Percentiles rank a stretch among this genome's conserved stretches.
These are phyloP conservation scores for Euborellia annulipes DNA, from an alignment of 1,140 invertebrate genomes.

Conservation along the genomic window DNA sequence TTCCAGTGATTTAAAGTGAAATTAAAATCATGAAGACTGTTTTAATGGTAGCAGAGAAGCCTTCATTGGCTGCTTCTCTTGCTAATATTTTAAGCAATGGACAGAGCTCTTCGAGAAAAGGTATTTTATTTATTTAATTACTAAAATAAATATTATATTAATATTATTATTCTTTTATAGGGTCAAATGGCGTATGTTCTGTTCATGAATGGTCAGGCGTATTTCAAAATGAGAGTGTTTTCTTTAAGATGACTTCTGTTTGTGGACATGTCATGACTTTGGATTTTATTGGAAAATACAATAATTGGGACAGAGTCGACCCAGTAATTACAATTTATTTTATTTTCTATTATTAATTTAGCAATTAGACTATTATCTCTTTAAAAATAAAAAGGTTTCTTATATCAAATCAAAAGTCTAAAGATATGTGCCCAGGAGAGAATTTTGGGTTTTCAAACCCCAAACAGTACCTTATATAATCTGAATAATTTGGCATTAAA, in stretches of 20 bases:
- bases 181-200: slow-evolving; percentile 75
- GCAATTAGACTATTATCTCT: too few species aligned
- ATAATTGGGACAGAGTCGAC: slow-evolving; percentile 97
- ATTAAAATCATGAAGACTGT: slow-evolving; percentile 81
- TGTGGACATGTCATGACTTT: slow-evolving; percentile 96
- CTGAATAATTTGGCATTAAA: too few species aligned
- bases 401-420: too few species aligned
- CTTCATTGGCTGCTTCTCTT: slow-evolving; percentile 86
- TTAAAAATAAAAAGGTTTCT: too few species aligned
- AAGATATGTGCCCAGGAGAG: too few species aligned
- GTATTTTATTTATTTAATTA: slow-evolving; percentile 29
- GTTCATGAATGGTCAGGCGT: slow-evolving; percentile 84
- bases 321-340: slow-evolving; percentile 53
- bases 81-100: slow-evolving; percentile 89
- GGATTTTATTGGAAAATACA: slow-evolving; percentile 91
- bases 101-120: slow-evolving; percentile 66
- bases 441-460: too few species aligned
- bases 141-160: background rate
- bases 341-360: too few species aligned
- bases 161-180: slow-evolving; percentile 30
- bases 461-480: too few species aligned
- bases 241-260: slow-evolving; percentile 94
- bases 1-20: too few species aligned
- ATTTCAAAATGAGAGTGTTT: slow-evolving; percentile 55
- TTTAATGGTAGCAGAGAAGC: slow-evolving; percentile 99